Evolutionary conservation across 2,888 invertebrate species (phyloP).

Genomic region (Phyllotreta striolata): DNA sequence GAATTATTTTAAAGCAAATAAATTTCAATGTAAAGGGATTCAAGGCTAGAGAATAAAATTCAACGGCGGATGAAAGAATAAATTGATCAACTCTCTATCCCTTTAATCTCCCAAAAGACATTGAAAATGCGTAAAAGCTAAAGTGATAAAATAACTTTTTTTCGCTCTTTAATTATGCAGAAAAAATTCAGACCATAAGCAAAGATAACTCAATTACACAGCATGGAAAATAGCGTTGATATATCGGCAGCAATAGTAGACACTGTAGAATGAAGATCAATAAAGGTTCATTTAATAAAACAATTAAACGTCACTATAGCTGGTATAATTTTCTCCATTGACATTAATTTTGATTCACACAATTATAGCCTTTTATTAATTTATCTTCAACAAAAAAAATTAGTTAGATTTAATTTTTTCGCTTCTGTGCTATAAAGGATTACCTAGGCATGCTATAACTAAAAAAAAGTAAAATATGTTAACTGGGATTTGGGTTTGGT

Average conservation of each 20-base stretch:
- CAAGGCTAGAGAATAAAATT: slow-evolving; percentile 6
- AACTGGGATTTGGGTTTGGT: too few relatives aligned
- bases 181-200: slow-evolving; percentile 4
- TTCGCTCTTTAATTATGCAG: slow-evolving; percentile 12
- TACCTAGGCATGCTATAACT: too few relatives aligned
- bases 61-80: slow-evolving; percentile 10
- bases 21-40: slow-evolving; percentile 18
- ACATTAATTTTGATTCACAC: too few relatives aligned
- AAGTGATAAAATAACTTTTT: slow-evolving; percentile 10
- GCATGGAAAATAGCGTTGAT: not conserved
- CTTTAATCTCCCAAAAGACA: slow-evolving; percentile 10
- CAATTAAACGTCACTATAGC: too few relatives aligned
- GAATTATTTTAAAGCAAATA: slow-evolving; percentile 8
- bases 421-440: too few relatives aligned
- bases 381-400: too few relatives aligned
- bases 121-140: slow-evolving; percentile 10
- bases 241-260: not conserved
- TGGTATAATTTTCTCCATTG: too few relatives aligned
- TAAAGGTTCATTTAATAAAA: too few relatives aligned
- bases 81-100: slow-evolving; percentile 10
- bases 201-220: slow-evolving; percentile 10
- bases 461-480: too few relatives aligned
- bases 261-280: too few relatives aligned
- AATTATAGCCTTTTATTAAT: too few relatives aligned
- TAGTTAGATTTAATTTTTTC: too few relatives aligned